Base-by-base conservation (phyloP, 1,140 invertebrate species). In the Apis dorsata region DNA sequence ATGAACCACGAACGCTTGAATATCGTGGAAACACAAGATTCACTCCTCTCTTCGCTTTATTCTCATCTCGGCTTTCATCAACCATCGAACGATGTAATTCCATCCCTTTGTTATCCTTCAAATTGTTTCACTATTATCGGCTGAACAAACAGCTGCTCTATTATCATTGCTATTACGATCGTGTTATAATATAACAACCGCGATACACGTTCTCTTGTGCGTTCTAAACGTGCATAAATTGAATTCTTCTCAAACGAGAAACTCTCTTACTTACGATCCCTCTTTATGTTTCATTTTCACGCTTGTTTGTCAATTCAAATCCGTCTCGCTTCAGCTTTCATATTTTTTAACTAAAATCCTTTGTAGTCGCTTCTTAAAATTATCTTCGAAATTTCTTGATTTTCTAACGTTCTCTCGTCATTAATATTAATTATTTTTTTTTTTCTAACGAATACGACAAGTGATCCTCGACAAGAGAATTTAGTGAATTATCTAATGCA, bases 101-200 rank as follows among this genome's bases (percentile, higher is more conserved):
- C 69, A 49, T 34, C 53, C 78, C 57, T 72, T 79, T 79, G 78
- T 72, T 79, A 72, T 63, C 57, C 57, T 53, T 62, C 49, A 79
- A 72, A 73, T 72, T 79, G 57, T 79, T 79, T 79, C 68, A 63
- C 24, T 73, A 73, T 79, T 79, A 34, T 79, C 68, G 68, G 24
- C 59, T 34, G 60, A 79, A 79, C 49, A 72, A 79, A 72, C 68
- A 62, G 44, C 24, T n/a, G 49, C 49, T 53, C 44, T 63, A 72
- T 79, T 51, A 53, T 72, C 78, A 21, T 21, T 72, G 24, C 53
- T 62, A 79, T 79, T 79, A 79, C 63, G 49, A 15, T 63, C 57
- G 49, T 12, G 24, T 9, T 63, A 3, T 0, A 34, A 15, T 57
- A 51, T 79, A 24, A 28, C 1, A 2, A 44, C 15, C 11, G n/a